A percentile compares a stretch with the other conserved stretches of the same genome.
phyloP scores from a whole-genome alignment of 2,797 vertebrate species.

The Smutsia temminckii region DNA sequence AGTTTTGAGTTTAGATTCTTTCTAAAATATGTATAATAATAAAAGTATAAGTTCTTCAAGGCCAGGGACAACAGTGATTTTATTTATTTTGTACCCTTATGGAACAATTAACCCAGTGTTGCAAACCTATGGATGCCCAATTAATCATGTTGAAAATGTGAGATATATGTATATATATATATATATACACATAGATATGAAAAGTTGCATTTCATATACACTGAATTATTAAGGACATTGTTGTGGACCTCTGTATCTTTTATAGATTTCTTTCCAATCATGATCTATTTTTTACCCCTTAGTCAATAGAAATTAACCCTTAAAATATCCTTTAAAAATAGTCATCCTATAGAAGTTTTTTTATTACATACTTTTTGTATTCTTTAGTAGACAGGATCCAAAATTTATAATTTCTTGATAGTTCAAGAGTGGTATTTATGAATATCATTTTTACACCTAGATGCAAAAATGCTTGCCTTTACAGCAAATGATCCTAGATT shows the following conservation, averaged over 20 bases:
- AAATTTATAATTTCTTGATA: not conserved
- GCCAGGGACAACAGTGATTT: not conserved
- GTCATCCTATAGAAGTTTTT: not conserved
- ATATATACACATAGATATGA: not conserved
- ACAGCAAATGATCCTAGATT: not conserved
- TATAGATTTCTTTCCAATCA: not conserved
- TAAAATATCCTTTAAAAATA: not conserved
- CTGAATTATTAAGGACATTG: not conserved
- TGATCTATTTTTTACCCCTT: not conserved
- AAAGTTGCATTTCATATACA: not conserved
- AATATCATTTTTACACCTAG: not conserved
- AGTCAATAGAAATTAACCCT: not conserved
- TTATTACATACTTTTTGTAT: not conserved
- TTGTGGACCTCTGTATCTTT: not conserved
- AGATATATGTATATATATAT: not conserved
- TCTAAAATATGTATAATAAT: not conserved
- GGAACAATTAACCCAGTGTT: not conserved
- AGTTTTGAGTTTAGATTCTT: conserved; percentile 5
- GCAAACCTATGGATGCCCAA: not conserved
- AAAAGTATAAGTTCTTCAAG: not conserved
- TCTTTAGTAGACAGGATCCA: not conserved
- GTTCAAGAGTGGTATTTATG: not conserved
- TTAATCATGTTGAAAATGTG: not conserved
- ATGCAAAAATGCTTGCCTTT: not conserved
- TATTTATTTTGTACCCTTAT: not conserved